Conservation (phyloP, 2,888 invertebrate species). For the Dendrolimus pini region DNA sequence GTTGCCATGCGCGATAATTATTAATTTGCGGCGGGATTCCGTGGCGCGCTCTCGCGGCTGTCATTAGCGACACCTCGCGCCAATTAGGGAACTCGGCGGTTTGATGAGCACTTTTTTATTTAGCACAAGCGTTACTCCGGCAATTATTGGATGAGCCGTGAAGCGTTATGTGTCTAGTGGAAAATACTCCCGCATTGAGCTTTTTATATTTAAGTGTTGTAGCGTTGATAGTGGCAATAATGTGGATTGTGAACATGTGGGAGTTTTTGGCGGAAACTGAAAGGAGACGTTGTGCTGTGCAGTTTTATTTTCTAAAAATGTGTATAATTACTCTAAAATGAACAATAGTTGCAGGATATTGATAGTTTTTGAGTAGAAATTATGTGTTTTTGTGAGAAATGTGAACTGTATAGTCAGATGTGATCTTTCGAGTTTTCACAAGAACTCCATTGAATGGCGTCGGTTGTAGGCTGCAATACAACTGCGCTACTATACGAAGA, state of each 20-base stretch:
- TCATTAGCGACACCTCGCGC: slow-evolving; percentile 75
- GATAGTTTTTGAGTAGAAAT: too few relatives aligned
- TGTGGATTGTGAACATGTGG: background rate
- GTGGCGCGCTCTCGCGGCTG: slow-evolving; percentile 21
- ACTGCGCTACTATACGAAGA: too few relatives aligned
- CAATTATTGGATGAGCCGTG: slow-evolving; percentile 67
- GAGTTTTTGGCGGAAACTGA: too few relatives aligned
- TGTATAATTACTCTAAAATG: too few relatives aligned
- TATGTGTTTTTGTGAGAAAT: too few relatives aligned
- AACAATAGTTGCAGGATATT: too few relatives aligned
- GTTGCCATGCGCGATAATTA: slow-evolving; percentile 74
- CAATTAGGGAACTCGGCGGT: slow-evolving; percentile 68
- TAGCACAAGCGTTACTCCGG: slow-evolving; percentile 65
- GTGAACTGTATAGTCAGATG: too few relatives aligned
- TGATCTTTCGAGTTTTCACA: too few relatives aligned
- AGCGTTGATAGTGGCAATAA: slow-evolving; percentile 19
- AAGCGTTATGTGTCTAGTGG: slow-evolving; percentile 23
- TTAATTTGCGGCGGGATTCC: slow-evolving; percentile 60
- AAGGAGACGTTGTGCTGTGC: too few relatives aligned
- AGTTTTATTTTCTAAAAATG: too few relatives aligned
- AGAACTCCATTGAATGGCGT: too few relatives aligned
- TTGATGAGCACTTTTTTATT: slow-evolving; percentile 72
- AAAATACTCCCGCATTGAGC: background rate
- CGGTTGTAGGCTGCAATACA: too few relatives aligned
- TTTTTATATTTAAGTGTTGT: slow-evolving; percentile 24